A percentile compares a stretch with the other conserved stretches of the same genome.
These are phyloP conservation scores for Drosophila sulfurigaster DNA, from an alignment of 1,140 invertebrate species.

Conservation along the genomic window DNA sequence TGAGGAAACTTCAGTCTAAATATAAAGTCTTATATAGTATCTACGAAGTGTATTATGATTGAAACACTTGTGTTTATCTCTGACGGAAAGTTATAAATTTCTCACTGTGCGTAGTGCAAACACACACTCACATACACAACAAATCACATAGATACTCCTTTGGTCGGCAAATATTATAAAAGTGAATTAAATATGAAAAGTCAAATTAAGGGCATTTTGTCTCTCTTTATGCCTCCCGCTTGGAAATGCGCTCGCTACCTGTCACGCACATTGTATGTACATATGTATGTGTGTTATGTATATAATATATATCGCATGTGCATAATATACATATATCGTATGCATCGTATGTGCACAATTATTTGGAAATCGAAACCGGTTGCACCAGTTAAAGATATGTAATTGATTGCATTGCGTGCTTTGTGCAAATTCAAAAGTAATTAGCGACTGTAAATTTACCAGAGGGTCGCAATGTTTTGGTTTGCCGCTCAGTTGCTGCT, in stretches of 20 bases:
- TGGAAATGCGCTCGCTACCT: slow-evolving; percentile 46
- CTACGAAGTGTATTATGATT: neutral
- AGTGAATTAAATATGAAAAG: slow-evolving; percentile 66
- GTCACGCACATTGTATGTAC: neutral
- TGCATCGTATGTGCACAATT: neutral
- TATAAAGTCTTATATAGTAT: slow-evolving; percentile 1
- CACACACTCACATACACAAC: slow-evolving; percentile 15
- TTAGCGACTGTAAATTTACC: slow-evolving; percentile 26
- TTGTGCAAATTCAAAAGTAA: neutral
- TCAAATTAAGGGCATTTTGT: slow-evolving; percentile 77
- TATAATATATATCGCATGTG: neutral
- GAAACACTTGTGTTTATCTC: slow-evolving; percentile 39
- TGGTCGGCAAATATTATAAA: slow-evolving; percentile 65
- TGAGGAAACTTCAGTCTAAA: neutral
- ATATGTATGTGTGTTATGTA: neutral
- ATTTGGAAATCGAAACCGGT: neutral
- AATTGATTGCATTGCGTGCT: neutral
- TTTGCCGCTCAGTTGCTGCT: slow-evolving; percentile 14
- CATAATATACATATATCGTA: too few relatives aligned
- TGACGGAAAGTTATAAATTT: slow-evolving; percentile 25
- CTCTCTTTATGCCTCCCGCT: slow-evolving; percentile 50
- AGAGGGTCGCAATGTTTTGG: slow-evolving; percentile 44
- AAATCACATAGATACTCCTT: slow-evolving; percentile 61
- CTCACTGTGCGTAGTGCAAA: slow-evolving; percentile 1
- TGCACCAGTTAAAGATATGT: neutral